phyloP scores from a whole-genome alignment of 1,140 invertebrate genomes.

The Artemia franciscana region DNA sequence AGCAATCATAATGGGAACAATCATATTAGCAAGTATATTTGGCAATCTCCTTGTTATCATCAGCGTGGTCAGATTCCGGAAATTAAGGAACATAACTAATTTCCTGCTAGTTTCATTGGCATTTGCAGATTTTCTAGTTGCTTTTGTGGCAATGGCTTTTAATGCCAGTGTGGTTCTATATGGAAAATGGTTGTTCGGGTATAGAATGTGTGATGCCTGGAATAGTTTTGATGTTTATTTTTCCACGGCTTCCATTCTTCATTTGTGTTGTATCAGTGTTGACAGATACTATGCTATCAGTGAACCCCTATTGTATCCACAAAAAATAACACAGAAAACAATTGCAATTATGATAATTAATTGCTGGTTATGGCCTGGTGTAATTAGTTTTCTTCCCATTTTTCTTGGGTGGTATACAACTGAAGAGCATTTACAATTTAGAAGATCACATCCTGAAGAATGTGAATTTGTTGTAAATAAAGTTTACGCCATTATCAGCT shows the following conservation, averaged over 20 bases:
- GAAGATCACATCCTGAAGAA: slow-evolving; percentile 36
- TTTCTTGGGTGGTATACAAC: slow-evolving; percentile 82
- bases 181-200: slow-evolving; percentile 58
- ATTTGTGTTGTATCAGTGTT: slow-evolving; percentile 79
- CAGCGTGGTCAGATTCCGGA: slow-evolving; percentile 51
- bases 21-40: slow-evolving; percentile 53
- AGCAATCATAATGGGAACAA: slow-evolving; percentile 47
- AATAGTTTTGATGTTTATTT: slow-evolving; percentile 88
- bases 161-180: slow-evolving; percentile 49
- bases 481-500: slow-evolving; percentile 68
- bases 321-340: slow-evolving; percentile 61
- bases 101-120: slow-evolving; percentile 79
- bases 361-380: slow-evolving; percentile 73
- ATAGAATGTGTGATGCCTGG: slow-evolving; percentile 76
- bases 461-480: slow-evolving; percentile 45
- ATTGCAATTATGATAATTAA: slow-evolving; percentile 71
- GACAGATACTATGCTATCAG: slow-evolving; percentile 75
- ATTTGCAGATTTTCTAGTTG: slow-evolving; percentile 69
- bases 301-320: slow-evolving; percentile 62
- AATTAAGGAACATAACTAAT: slow-evolving; percentile 73
- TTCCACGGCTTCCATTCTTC: slow-evolving; percentile 75
- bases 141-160: slow-evolving; percentile 78
- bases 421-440: slow-evolving; percentile 35
- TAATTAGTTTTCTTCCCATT: slow-evolving; percentile 83
- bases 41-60: slow-evolving; percentile 58